phyloP scores from a whole-genome alignment of 2,888 invertebrate species.

The Lepas anatifera region DNA sequence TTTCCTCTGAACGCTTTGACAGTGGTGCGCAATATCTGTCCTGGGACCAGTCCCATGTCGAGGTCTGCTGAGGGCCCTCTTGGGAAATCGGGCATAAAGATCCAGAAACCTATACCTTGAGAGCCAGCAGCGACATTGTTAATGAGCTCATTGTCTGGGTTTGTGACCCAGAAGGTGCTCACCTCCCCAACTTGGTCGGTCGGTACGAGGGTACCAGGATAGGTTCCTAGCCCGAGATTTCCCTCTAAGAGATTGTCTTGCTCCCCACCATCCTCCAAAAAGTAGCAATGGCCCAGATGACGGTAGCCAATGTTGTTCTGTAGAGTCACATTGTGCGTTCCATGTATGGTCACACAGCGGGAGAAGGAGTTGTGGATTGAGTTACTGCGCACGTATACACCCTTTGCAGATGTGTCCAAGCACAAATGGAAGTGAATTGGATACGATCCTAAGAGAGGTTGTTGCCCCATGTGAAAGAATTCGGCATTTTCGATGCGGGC shows the following conservation, averaged over 20 bases:
- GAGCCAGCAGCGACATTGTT: constrained; percentile 4
- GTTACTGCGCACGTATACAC: not conserved
- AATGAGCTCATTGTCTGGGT: not conserved
- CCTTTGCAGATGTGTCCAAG: not conserved
- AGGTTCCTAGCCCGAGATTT: not conserved
- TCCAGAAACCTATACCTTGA: not conserved
- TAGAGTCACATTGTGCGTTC: not conserved
- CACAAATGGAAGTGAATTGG: constrained; percentile 9
- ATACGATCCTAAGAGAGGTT: not conserved
- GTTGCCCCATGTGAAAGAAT: not conserved
- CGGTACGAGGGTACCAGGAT: not conserved
- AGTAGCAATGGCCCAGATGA: not conserved
- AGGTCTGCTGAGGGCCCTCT: not conserved
- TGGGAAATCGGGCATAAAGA: not conserved
- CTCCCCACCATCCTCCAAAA: constrained; percentile 3
- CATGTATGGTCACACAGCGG: not conserved
- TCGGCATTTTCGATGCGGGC: not conserved
- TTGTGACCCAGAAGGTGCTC: constrained; percentile 5
- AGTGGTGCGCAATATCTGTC: not conserved
- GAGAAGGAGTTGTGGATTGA: constrained; percentile 1
- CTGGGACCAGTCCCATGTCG: not conserved
- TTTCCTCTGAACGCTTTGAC: not conserved
- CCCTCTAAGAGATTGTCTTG: not conserved
- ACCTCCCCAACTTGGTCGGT: not conserved
- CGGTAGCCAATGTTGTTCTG: not conserved